A percentile compares a stretch with the other conserved stretches of the same genome.
Evolutionary conservation across 2,797 vertebrate species (phyloP).

Genomic region (Tamandua tetradactyla): DNA sequence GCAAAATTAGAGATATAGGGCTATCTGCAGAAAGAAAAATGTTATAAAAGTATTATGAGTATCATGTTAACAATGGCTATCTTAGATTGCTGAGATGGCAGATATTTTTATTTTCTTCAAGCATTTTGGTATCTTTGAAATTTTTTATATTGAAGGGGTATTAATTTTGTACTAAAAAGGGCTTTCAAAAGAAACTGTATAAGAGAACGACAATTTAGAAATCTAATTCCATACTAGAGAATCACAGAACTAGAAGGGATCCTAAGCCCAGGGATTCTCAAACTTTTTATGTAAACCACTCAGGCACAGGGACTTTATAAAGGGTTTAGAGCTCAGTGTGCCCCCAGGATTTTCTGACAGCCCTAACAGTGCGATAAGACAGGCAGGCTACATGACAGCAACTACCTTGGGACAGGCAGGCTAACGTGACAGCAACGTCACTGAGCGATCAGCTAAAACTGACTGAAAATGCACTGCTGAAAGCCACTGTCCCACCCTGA

Average conservation of each 20-base stretch:
- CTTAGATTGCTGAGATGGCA: not conserved
- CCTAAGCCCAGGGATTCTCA: not conserved
- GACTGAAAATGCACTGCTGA: not conserved
- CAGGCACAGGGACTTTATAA: not conserved
- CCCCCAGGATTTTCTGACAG: not conserved
- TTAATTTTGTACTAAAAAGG: conserved; percentile 31
- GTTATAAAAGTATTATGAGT: not conserved
- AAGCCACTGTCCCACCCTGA: not conserved
- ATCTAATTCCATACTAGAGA: not conserved
- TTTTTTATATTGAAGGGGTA: not conserved
- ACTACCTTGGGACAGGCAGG: not conserved
- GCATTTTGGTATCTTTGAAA: conserved; percentile 1
- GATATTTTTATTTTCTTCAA: not conserved
- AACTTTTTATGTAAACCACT: not conserved
- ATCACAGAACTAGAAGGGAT: conserved; percentile 1
- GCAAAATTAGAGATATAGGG: not conserved
- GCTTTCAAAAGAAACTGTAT: conserved; percentile 45
- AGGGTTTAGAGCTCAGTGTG: not conserved
- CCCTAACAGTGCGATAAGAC: not conserved
- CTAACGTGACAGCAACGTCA: not conserved
- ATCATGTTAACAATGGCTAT: not conserved
- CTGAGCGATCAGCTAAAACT: not conserved
- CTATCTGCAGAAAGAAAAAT: conserved; percentile 20
- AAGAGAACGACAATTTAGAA: not conserved
- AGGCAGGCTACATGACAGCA: no score